Conservation (phyloP, 2,113 vertebrate genomes). For the Dissostichus mawsoni region DNA sequence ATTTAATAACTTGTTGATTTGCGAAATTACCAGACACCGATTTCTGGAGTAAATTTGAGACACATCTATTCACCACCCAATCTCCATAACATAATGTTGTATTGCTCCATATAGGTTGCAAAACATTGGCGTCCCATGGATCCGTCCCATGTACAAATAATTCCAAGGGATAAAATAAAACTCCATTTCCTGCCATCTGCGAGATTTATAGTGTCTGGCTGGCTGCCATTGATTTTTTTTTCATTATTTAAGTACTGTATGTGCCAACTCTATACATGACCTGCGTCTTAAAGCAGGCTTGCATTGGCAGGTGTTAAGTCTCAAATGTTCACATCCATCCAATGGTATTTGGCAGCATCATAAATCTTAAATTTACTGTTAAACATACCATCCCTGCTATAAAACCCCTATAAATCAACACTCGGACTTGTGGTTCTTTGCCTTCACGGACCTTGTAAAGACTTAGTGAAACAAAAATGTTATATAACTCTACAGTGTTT, state of each 20-base stretch:
- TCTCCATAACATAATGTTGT: not conserved
- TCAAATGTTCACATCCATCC: constrained; percentile 60
- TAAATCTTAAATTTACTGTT: constrained; percentile 65
- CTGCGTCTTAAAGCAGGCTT: constrained; percentile 19
- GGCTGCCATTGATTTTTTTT: constrained; percentile 10
- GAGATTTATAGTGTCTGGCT: not conserved
- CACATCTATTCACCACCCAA: not conserved
- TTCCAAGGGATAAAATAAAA: not conserved
- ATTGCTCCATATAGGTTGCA: not conserved
- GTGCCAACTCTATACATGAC: constrained; percentile 13
- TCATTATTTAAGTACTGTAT: constrained; percentile 15
- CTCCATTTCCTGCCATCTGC: constrained; percentile 16
- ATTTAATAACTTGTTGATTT: no score
- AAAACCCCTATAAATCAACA: constrained; percentile 49
- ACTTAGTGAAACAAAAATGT: not conserved
- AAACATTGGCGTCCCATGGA: not conserved
- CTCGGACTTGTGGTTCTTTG: constrained; percentile 13
- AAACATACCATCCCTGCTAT: constrained; percentile 35
- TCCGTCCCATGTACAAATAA: not conserved
- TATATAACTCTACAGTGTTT: constrained; percentile 20
- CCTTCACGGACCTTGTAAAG: not conserved
- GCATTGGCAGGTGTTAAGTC: constrained; percentile 54
- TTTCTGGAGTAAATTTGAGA: not conserved
- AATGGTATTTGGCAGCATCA: constrained; percentile 38
- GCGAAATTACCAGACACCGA: no score